Base-by-base conservation (phyloP, 2,113 vertebrate species). In the Octodon degus region DNA sequence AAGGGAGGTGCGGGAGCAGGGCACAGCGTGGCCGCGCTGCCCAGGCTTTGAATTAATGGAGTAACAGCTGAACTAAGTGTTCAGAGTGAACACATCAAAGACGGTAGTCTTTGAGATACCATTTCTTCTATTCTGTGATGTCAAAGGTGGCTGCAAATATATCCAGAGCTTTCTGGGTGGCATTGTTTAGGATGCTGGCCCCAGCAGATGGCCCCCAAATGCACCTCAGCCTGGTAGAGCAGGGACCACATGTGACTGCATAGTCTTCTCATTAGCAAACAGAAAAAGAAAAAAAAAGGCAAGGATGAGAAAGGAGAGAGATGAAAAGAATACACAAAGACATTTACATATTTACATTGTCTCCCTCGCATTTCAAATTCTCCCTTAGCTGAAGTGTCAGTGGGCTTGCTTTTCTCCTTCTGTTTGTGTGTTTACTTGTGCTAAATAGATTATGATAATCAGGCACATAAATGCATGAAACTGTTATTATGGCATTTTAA, bases 381-480 rank as follows among this genome's bases (percentile, higher is more conserved):
- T 97, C 98, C 98, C 98, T 98, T 97, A 97, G 98, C 98, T 93
- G 95, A 96, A 98, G 98, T 98, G 98, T 98, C 98, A 95, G 97
- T 97, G 98, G 95, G 98, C 97, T 98, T 95, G 94, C 98, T 98
- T 98, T 98, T 97, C 98, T 98, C 98, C 98, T 98, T 99, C 98
- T 99, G 98, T 99, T 98, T 99, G 98, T 98, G 96, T 99, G 99
- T 99, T 99, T 99, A 99, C 99, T 99, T 98, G 98, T 98, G 98
- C 99, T 99, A 99, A 99, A 99, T 99, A 98, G 99, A 99, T 99
- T 99, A 99, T 99, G 99, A 96, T 99, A 99, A 99, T 99, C 98
- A 99, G 98, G 97, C 98, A 98, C 98, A 99, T 98, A 99, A 99
- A 99, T 98, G 98, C 98, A 98, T 98, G 98, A 98, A 99, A 99